Evolutionary conservation across 1,140 invertebrate genomes (phyloP), one percentile per base, ranked within the genome.

Genomic region (Sarcophaga bullata): DNA sequence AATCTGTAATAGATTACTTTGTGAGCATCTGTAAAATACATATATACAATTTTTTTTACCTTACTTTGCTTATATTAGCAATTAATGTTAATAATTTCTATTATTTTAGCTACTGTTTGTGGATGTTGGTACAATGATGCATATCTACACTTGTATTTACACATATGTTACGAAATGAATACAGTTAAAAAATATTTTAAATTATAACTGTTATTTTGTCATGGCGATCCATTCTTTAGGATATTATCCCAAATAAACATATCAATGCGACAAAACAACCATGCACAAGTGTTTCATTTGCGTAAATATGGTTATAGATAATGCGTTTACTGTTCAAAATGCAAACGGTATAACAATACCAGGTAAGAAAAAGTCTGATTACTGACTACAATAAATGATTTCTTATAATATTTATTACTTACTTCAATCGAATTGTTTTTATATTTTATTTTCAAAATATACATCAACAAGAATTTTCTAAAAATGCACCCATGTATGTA

Each of bases 221-320:
- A 68, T 68, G 62, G 4, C 25, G 25, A 68, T 68, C 62, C 62
- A n/a, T 68, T 68, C 15, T 19, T 37, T 19, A 19, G 62, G 17
- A 25, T 68, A 68, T 8, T 68, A 68, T 68, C 17, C 62, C 62
- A 17, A 68, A 68, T 68, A 68, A 9, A 68, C 62, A 68, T 9
- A 68, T 68, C 62, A 19, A 8, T 19, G 62, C 50, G 48, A 50
- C n/a, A 78, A 75, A 78, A 78, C 75, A 78, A 78, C 75, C 75
- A 78, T 78, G 75, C 25, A 49, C 49, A 68, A 68, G 75, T 78
- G 48, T 17, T 25, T 47, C 48, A 78, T 78, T 78, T 78, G 75
- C 75, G 75, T 78, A 78, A 78, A 78, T 78, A 50, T 78, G 75
- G 75, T 78, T 78, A 78, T 78, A 78, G 75, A 78, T 78, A 78